Base-by-base conservation (phyloP, 2,888 invertebrate genomes). In the Eurytoma californica region DNA sequence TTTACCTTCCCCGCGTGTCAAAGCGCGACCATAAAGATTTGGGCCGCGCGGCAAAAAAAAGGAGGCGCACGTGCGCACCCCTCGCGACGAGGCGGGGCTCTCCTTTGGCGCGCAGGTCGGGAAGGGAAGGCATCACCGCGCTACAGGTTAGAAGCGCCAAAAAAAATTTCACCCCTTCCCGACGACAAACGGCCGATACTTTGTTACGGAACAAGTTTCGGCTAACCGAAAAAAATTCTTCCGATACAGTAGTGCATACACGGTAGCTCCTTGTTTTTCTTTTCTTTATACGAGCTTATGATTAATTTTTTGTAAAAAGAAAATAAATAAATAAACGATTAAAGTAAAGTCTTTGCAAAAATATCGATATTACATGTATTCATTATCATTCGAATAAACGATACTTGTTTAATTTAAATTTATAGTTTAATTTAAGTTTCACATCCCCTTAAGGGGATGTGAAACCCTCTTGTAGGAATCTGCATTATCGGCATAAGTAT, bases 21-120 rank as follows among this genome's bases (percentile, higher is more conserved):
- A 80, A 78, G 72, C 75, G 63, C 53, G 47, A 75, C 81, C 78
- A 69, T 81, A 81, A 81, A 79, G 69, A 76, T 81, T 81, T 47
- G 61, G 72, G 72, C 61, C 51, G 47, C 74, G 57, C 57, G 55
- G 67, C 65, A 60, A 60, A 67, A 55, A 24, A n/a, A 28, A 65
- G 60, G 39, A 73, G 49, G 47, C 16, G 3, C 24, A 30, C 55
- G 55, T 16, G 20, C 49, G 7, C 69, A 70, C 80, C 80, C 80
- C 80, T 80, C 67, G 49, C 28, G 20, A 53, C 58, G 49, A 24
- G 16, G 18, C 9, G 51, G 7, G 47, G 39, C 24, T 14, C 47
- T 30, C 20, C 28, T 60, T 30, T 39, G 39, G 7, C 4, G 7
- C 39, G 39, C 39, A 3, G 28, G 20, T 58, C 20, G 39, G 9